Percentiles rank a stretch among this genome's conserved stretches.
These are phyloP conservation scores for Deilephila porcellus DNA, from an alignment of 2,888 invertebrate species.

Conservation along the genomic window DNA sequence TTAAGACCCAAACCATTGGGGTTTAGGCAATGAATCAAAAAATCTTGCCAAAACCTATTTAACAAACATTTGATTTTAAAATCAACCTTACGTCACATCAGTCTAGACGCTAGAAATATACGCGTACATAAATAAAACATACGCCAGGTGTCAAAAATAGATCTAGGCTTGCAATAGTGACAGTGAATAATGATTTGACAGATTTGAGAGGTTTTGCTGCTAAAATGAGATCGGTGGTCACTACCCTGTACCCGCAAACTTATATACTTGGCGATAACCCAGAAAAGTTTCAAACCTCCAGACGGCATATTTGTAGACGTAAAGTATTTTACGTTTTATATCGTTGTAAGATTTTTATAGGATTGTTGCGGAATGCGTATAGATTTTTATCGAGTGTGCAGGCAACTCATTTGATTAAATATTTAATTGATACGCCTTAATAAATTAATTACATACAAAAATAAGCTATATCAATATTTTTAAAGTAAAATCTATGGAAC, in stretches of 20 bases:
- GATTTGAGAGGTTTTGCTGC: not conserved
- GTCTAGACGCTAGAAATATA: not conserved
- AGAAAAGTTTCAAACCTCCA: constrained; percentile 6
- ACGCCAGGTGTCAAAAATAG: not conserved
- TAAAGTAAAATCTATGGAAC: too few species aligned
- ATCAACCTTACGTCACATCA: too few species aligned
- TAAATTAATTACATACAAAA: too few species aligned
- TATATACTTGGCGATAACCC: not conserved
- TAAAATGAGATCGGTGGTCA: not conserved
- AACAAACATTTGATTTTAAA: too few species aligned
- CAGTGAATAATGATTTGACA: constrained; percentile 4
- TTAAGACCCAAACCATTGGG: too few species aligned
- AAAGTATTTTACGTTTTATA: not conserved
- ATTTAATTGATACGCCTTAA: too few species aligned
- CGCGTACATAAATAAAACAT: not conserved
- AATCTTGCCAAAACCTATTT: too few species aligned
- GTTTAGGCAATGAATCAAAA: too few species aligned
- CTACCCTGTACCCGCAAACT: not conserved
- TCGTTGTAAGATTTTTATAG: not conserved
- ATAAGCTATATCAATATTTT: too few species aligned
- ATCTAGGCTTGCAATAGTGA: not conserved
- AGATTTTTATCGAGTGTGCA: not conserved
- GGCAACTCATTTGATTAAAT: too few species aligned
- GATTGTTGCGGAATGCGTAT: not conserved
- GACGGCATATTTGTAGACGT: not conserved